A percentile compares a stretch with the other conserved stretches of the same genome.
phyloP scores from a whole-genome alignment of 2,888 invertebrate genomes.

The Epsilonema sp. region DNA sequence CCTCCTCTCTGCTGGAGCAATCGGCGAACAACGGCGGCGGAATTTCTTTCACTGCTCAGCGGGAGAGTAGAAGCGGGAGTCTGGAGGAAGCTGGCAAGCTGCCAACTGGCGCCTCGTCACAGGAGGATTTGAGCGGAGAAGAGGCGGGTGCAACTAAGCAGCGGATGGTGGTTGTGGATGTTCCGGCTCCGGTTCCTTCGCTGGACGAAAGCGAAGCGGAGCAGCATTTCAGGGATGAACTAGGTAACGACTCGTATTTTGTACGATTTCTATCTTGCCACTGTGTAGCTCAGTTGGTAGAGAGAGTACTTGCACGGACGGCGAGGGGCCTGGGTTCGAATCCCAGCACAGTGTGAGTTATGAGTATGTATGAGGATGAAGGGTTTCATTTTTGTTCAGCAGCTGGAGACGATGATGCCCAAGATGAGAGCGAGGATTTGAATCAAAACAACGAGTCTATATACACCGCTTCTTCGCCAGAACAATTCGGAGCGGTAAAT shows the following conservation, averaged over 20 bases:
- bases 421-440: too few species aligned
- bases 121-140: neutral
- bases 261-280: too few species aligned
- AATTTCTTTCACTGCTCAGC: neutral
- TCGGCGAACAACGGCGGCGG: neutral
- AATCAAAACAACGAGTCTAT: too few species aligned
- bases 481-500: constrained; percentile 11
- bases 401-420: too few species aligned
- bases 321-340: too few species aligned
- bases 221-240: constrained; percentile 5
- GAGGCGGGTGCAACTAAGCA: neutral
- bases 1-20: neutral
- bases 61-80: neutral
- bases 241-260: too few species aligned
- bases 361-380: too few species aligned
- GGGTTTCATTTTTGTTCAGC: too few species aligned
- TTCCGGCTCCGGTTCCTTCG: neutral
- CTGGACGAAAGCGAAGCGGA: constrained; percentile 13
- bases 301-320: too few species aligned
- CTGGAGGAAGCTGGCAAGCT: neutral
- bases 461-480: constrained; percentile 8
- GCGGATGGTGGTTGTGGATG: too few species aligned
- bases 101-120: neutral
- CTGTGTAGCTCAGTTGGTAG: too few species aligned
- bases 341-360: too few species aligned